These are phyloP conservation scores for Drosophila silvestris DNA, from an alignment of 2,888 invertebrate species.

Conservation along the genomic window DNA sequence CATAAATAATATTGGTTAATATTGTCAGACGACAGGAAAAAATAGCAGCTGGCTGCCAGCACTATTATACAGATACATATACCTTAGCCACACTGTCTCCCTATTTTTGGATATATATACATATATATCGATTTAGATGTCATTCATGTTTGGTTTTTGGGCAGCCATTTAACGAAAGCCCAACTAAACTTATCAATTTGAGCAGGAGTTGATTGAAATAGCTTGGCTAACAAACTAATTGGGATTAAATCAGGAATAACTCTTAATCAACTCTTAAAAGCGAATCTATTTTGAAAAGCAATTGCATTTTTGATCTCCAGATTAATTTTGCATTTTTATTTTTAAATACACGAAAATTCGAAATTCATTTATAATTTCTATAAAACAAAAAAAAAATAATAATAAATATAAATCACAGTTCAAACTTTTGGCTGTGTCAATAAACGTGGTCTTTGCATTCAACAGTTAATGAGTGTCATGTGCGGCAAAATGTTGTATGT, in stretches of 20 bases:
- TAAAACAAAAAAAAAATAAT: too few relatives aligned
- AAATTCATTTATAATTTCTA: background rate
- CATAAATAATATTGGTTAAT: background rate
- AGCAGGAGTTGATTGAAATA: background rate
- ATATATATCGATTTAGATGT: background rate
- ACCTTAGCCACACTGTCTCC: background rate
- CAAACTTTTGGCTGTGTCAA: background rate
- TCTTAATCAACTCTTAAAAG: too few relatives aligned
- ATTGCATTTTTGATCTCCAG: background rate
- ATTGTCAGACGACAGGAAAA: background rate
- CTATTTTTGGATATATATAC: background rate
- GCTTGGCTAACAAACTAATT: background rate
- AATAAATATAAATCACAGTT: background rate
- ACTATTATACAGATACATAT: background rate
- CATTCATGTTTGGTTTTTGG: background rate
- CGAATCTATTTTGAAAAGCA: background rate
- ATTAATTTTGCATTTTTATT: background rate
- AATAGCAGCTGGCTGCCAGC: background rate
- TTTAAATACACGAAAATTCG: too few relatives aligned
- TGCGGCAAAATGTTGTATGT: background rate
- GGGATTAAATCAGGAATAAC: background rate
- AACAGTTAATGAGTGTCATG: background rate
- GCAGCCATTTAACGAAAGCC: background rate
- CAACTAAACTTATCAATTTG: background rate
- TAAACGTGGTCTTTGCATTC: background rate